Base-by-base conservation (phyloP, 2,888 invertebrate genomes). In the Caenorhabditis sp. region DNA sequence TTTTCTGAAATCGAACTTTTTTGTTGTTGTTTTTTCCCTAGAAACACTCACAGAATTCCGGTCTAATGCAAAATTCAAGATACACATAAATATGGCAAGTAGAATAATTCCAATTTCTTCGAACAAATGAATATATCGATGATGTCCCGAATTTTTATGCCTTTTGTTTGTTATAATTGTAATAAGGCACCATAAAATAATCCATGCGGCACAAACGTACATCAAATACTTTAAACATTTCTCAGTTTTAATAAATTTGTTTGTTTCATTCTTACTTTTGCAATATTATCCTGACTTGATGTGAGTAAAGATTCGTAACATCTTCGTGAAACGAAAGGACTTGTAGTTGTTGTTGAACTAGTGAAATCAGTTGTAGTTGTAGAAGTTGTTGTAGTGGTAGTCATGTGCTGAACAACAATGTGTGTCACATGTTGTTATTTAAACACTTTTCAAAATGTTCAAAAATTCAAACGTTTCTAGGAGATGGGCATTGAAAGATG, bases 101-200 rank as follows among this genome's bases (percentile, higher is more conserved):
- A 77, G 58, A 27, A 80, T 77, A 4, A 81, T 79, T 0, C 68
- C 66, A 2, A 81, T 19, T 66, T 81, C 81, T 60, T 81, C 79
- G 50, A 62, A 71, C 10, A 81, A 58, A 50, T 81, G 81, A 8
- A 81, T 76, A n/a, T 58, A 69, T 53, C 81, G 63, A 31, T 81
- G 81, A 51, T 78, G 79, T 1, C 81, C 81, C 8, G 62, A 68
- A 63, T 79, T 81, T 68, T 78, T 79, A 62, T 79, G 79, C 53
- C 59, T 53, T 21, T 78, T 66, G 37, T 81, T 81, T 8, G 78
- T 66, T 2, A 81, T 51, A 23, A 79, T 76, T 5, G 79, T 78
- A 10, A 78, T 68, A 5, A 81, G n/a, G 61, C 79, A 78, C 81
- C 81, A 81, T 21, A 74, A 37, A 14, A 79, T 75, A 14, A 81